Conservation (phyloP, 2,888 invertebrate species). For the Busseola fusca region DNA sequence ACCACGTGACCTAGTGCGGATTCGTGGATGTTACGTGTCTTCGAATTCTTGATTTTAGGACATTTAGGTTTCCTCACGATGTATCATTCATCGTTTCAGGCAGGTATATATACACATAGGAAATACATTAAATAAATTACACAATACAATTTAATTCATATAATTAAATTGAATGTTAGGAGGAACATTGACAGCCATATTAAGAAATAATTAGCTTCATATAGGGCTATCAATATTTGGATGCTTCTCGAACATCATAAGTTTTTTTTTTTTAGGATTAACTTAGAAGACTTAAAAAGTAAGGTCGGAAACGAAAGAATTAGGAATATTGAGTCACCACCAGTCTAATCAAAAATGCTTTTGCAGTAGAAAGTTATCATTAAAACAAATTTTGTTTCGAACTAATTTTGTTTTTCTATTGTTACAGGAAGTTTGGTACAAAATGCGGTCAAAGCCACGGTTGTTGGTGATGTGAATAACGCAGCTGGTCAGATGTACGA, state of each 20-base stretch:
- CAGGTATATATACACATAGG: not conserved
- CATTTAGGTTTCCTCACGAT: too few species aligned
- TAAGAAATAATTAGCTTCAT: not conserved
- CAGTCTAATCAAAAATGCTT: too few species aligned
- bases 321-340: too few species aligned
- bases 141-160: not conserved
- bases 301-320: not conserved
- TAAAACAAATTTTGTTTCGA: constrained; percentile 8
- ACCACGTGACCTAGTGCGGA: too few species aligned
- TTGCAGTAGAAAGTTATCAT: too few species aligned
- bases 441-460: constrained; percentile 56
- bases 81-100: not conserved
- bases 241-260: not conserved
- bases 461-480: constrained; percentile 53
- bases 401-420: constrained; percentile 20
- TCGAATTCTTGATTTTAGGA: too few species aligned
- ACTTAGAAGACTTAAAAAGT: not conserved
- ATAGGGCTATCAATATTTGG: not conserved
- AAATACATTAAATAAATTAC: not conserved
- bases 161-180: not conserved
- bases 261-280: not conserved
- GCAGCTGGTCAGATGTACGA: constrained; percentile 47
- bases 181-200: not conserved
- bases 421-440: constrained; percentile 56
- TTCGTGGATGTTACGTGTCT: too few species aligned